Evolutionary conservation across 2,113 vertebrate genomes (phyloP).

Genomic region (Mobula birostris): DNA sequence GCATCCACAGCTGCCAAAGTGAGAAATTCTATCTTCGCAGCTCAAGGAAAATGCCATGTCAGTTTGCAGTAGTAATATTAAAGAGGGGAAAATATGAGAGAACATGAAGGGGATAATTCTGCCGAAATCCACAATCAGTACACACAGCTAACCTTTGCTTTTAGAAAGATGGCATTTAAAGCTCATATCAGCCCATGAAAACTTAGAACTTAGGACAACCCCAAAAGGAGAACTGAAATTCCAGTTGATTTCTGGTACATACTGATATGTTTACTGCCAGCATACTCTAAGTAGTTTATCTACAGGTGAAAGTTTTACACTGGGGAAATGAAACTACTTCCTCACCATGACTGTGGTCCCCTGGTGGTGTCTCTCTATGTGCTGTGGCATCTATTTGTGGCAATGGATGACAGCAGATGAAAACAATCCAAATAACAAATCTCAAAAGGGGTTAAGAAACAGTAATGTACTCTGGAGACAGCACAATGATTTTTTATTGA

Average conservation of each 20-base stretch:
- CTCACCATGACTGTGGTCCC: neutral
- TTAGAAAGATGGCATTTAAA: neutral
- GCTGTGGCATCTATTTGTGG: neutral
- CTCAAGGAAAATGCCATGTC: neutral
- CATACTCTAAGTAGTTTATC: neutral
- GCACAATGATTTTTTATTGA: neutral
- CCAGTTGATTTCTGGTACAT: neutral
- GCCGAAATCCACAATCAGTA: neutral
- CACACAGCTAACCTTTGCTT: neutral
- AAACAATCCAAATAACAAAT: neutral
- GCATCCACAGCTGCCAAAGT: neutral
- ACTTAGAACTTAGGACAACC: neutral
- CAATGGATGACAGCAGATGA: neutral
- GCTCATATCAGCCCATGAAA: neutral
- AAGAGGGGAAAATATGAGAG: neutral
- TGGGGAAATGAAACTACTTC: neutral
- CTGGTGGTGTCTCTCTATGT: neutral
- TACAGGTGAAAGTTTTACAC: neutral
- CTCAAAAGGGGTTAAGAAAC: neutral
- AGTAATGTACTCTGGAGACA: neutral
- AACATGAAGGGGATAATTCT: neutral
- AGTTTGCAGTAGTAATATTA: neutral
- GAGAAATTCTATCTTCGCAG: neutral
- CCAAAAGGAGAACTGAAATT: neutral
- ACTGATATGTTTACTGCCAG: neutral